phyloP scores from a whole-genome alignment of 2,113 vertebrate species.

The Salvator merianae region DNA sequence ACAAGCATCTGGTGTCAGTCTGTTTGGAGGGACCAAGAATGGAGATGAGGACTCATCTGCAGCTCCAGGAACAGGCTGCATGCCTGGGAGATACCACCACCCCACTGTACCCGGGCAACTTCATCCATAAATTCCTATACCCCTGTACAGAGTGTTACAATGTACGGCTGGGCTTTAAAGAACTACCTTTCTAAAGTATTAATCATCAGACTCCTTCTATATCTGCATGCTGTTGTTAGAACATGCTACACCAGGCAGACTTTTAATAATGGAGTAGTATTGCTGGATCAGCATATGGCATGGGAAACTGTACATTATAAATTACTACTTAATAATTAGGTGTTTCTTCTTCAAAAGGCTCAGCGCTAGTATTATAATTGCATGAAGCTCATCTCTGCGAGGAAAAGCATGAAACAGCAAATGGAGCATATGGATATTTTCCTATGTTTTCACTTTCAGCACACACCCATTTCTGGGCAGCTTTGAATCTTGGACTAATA shows the following conservation, averaged over 20 bases:
- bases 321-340: not conserved
- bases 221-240: not conserved
- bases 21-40: too few species aligned
- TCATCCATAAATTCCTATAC: too few species aligned
- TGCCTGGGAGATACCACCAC: too few species aligned
- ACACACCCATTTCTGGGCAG: not conserved
- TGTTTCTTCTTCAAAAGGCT: not conserved
- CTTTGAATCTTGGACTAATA: slow-evolving; percentile 15
- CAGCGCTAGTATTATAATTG: not conserved
- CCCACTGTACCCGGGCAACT: too few species aligned
- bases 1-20: too few species aligned
- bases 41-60: too few species aligned
- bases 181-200: not conserved
- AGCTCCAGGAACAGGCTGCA: too few species aligned
- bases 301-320: not conserved
- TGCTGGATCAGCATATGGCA: not conserved
- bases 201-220: slow-evolving; percentile 1
- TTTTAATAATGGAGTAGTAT: not conserved
- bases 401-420: not conserved
- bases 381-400: not conserved
- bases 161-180: not conserved
- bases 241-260: not conserved
- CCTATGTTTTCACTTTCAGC: not conserved
- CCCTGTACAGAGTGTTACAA: not conserved
- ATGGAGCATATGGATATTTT: not conserved